Percentiles rank a stretch among this genome's conserved stretches.
phyloP scores from a whole-genome alignment of 2,888 invertebrate genomes.

The Hirtodrosophila duncani region DNA sequence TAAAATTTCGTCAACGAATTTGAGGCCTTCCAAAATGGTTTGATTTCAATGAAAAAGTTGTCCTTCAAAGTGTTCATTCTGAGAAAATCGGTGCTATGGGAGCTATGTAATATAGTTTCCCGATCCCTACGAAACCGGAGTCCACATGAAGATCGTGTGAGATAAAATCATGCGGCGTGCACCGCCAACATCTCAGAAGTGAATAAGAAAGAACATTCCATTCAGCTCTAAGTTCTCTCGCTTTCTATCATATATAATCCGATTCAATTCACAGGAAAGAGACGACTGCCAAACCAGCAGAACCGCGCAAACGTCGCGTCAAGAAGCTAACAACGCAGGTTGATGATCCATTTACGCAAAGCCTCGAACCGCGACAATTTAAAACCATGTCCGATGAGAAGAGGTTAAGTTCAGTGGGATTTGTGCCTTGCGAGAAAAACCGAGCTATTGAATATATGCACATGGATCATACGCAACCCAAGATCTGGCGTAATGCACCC shows the following conservation, averaged over 20 bases:
- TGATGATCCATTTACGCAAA: constrained; percentile 63
- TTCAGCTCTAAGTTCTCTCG: neutral
- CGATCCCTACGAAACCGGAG: no score
- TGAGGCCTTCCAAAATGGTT: no score
- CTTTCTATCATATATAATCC: neutral
- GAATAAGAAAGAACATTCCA: constrained; percentile 1
- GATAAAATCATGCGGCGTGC: no score
- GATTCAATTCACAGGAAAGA: neutral
- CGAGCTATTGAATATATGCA: constrained; percentile 51
- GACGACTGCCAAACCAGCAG: constrained; percentile 22
- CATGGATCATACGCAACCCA: constrained; percentile 67
- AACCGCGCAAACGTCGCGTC: constrained; percentile 48
- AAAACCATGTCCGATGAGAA: constrained; percentile 62
- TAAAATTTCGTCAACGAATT: no score
- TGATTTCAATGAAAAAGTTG: no score
- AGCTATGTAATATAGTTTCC: no score
- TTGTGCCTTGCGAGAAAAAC: constrained; percentile 27
- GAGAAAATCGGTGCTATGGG: no score
- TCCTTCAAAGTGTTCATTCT: no score
- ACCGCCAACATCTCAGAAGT: no score
- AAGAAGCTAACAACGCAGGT: constrained; percentile 60
- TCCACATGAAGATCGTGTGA: no score
- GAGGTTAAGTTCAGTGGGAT: constrained; percentile 45
- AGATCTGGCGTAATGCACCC: constrained; percentile 65
- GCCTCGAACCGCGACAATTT: constrained; percentile 62